A percentile compares a stretch with the other conserved stretches of the same genome.
These are phyloP conservation scores for Oriolus oriolus DNA, from an alignment of 2,113 vertebrate genomes.

Conservation along the genomic window DNA sequence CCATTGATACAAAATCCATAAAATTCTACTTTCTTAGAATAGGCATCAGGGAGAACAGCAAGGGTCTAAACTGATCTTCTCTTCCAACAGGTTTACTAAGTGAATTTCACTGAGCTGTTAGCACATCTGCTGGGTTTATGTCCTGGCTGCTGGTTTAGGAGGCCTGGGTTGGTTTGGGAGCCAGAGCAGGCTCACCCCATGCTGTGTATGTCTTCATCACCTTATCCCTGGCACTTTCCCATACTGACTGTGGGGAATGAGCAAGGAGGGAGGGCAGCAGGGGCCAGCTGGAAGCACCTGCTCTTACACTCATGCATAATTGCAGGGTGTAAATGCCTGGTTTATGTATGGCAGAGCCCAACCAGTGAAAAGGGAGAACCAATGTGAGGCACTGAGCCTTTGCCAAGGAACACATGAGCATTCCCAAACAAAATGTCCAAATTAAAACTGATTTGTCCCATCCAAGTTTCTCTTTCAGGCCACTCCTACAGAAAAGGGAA, in stretches of 20 bases:
- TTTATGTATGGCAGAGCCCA: neutral
- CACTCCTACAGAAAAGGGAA: neutral
- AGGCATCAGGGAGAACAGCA: neutral
- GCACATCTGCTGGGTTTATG: accelerated
- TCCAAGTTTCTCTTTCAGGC: neutral
- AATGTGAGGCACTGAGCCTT: accelerated
- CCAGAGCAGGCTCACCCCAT: neutral
- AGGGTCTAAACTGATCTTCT: neutral
- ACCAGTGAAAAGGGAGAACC: neutral
- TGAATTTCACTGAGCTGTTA: neutral
- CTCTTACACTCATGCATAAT: no score
- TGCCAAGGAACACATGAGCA: accelerated
- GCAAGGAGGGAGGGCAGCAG: neutral
- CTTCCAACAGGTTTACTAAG: neutral
- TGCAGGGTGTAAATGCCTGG: accelerated
- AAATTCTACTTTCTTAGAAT: neutral
- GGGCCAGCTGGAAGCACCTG: neutral
- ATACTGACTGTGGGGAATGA: neutral
- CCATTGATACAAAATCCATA: neutral
- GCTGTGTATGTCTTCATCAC: neutral
- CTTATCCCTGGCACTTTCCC: neutral
- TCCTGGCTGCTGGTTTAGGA: neutral
- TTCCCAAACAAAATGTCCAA: neutral
- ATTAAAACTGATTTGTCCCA: neutral
- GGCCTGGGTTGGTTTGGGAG: neutral